phyloP scores from a whole-genome alignment of 2,113 vertebrate species.

The Rhinichthys klamathensis region DNA sequence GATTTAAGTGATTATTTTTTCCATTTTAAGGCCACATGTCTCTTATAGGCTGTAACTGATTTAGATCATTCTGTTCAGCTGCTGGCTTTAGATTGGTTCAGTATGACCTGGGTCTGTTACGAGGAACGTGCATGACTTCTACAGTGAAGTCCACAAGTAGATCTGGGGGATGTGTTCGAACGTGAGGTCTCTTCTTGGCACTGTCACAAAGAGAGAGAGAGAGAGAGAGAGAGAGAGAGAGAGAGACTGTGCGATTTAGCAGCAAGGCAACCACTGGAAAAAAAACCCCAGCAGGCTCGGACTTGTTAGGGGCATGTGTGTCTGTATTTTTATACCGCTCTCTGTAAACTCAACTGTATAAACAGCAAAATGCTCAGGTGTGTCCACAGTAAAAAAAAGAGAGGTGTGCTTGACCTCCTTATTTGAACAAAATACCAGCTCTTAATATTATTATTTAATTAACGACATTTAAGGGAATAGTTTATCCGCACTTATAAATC shows the following conservation, averaged over 20 bases:
- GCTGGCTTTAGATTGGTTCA: neutral
- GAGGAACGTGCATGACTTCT: neutral
- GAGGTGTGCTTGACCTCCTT: constrained; percentile 1
- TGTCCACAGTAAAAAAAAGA: constrained; percentile 10
- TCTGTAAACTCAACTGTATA: constrained; percentile 48
- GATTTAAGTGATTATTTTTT: neutral
- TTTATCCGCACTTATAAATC: too few species aligned
- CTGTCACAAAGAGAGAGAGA: constrained; percentile 24
- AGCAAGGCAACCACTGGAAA: constrained; percentile 29
- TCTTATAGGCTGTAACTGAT: neutral
- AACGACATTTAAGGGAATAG: neutral
- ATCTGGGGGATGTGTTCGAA: constrained; percentile 11
- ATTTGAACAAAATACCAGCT: neutral
- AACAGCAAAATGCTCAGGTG: constrained; percentile 58
- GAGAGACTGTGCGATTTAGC: constrained; percentile 19
- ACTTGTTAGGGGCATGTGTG: constrained; percentile 61
- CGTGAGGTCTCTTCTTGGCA: constrained; percentile 22
- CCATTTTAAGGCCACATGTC: constrained; percentile 1
- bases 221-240: constrained; percentile 41
- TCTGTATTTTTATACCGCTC: constrained; percentile 23
- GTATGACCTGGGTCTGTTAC: neutral
- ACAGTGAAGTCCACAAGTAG: neutral
- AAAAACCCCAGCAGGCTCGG: constrained; percentile 58
- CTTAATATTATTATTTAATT: neutral
- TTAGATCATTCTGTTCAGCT: neutral